These are phyloP conservation scores for Lathamus discolor DNA, from an alignment of 2,113 vertebrate genomes.

Conservation along the genomic window DNA sequence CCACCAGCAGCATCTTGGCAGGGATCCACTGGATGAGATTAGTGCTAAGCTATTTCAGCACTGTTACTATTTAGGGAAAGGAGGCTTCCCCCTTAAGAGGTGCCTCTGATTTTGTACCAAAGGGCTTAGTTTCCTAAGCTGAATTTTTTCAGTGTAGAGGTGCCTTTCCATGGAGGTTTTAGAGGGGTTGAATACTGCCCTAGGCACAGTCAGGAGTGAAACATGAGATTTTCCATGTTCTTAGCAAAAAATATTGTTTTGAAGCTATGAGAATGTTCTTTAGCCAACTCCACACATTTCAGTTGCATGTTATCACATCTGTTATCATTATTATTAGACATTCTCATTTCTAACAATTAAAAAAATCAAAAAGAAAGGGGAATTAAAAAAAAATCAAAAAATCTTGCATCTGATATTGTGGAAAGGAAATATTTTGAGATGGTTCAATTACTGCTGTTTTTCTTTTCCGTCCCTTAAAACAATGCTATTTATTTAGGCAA, in stretches of 20 bases:
- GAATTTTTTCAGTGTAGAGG: not conserved
- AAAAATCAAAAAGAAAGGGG: not conserved
- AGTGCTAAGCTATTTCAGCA: not conserved
- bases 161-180: not conserved
- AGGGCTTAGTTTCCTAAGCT: not conserved
- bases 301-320: not conserved
- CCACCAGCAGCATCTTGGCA: not conserved
- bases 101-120: not conserved
- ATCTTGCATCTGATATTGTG: not conserved
- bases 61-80: not conserved
- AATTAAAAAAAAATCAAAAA: not conserved
- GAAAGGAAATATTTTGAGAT: not conserved
- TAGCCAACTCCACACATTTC: not conserved
- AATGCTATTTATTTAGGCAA: not conserved
- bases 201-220: not conserved
- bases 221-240: not conserved
- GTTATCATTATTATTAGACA: not conserved
- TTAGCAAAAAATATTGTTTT: not conserved
- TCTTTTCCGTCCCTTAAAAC: not conserved
- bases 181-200: not conserved
- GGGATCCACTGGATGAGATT: not conserved
- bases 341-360: not conserved
- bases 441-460: not conserved
- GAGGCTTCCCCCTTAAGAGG: not conserved
- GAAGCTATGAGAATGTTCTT: not conserved